Evolutionary conservation across 2,113 vertebrate genomes (phyloP).

Genomic region (Corythaeola cristata): DNA sequence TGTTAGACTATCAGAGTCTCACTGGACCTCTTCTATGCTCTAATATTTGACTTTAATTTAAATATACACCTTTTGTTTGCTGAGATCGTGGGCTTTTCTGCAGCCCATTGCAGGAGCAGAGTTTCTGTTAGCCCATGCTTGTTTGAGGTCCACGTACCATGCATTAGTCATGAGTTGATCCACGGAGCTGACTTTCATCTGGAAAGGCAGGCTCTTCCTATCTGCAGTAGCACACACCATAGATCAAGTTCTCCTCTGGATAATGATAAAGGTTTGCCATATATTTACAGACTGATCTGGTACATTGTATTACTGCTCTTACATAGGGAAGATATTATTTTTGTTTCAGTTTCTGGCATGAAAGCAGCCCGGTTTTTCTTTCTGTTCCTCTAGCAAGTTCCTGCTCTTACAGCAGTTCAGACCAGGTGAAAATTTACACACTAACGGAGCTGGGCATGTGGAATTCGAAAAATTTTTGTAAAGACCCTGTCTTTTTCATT

Average conservation of each 20-base stretch:
- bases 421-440: neutral
- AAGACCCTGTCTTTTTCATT: neutral
- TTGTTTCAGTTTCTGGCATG: neutral
- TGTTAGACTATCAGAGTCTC: constrained; percentile 25
- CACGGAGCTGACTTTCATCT: neutral
- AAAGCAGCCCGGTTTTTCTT: neutral
- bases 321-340: neutral
- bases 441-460: neutral
- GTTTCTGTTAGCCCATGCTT: neutral
- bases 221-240: neutral
- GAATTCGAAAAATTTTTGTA: neutral
- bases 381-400: neutral
- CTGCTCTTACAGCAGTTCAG: neutral
- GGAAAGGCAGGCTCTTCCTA: neutral
- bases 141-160: neutral
- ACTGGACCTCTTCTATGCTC: neutral
- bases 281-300: neutral
- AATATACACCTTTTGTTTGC: constrained; percentile 18
- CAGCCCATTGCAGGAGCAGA: neutral
- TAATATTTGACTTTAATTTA: constrained; percentile 61
- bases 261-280: neutral
- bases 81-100: neutral
- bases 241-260: neutral
- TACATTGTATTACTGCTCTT: neutral
- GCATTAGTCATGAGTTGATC: neutral